phyloP scores from a whole-genome alignment of 2,113 vertebrate species.

The Pluvialis apricaria region DNA sequence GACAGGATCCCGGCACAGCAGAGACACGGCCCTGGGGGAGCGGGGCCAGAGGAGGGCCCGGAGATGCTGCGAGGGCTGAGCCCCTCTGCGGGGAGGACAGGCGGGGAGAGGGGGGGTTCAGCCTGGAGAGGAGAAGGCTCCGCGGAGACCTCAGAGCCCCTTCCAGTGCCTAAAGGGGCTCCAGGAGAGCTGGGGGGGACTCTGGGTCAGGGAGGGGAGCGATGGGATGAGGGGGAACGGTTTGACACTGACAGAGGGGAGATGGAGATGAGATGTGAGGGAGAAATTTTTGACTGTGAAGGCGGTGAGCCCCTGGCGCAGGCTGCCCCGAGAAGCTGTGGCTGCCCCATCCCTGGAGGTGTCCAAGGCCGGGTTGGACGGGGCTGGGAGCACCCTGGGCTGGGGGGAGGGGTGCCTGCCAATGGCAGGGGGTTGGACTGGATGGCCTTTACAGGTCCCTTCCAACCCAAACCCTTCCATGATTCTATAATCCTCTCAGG shows the following conservation, averaged over 20 bases:
- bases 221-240: too few species aligned
- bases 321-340: too few species aligned
- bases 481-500: background rate
- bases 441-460: background rate
- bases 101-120: background rate
- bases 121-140: background rate
- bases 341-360: background rate
- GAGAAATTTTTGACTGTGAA: background rate
- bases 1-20: background rate
- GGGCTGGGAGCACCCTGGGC: background rate
- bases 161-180: background rate
- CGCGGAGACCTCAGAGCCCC: fast-evolving
- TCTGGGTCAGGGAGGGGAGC: too few species aligned
- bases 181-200: too few species aligned
- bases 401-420: background rate
- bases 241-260: background rate
- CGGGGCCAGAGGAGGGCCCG: fast-evolving
- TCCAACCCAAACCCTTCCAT: background rate
- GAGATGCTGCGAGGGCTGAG: background rate
- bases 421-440: too few species aligned
- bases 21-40: background rate
- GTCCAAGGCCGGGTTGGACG: background rate
- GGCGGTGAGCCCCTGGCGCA: background rate
- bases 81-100: fast-evolving
- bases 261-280: background rate